Evolutionary conservation across 2,888 invertebrate species (phyloP), one percentile per base, ranked within the genome.

Genomic region (Opisthograptis luteolata): DNA sequence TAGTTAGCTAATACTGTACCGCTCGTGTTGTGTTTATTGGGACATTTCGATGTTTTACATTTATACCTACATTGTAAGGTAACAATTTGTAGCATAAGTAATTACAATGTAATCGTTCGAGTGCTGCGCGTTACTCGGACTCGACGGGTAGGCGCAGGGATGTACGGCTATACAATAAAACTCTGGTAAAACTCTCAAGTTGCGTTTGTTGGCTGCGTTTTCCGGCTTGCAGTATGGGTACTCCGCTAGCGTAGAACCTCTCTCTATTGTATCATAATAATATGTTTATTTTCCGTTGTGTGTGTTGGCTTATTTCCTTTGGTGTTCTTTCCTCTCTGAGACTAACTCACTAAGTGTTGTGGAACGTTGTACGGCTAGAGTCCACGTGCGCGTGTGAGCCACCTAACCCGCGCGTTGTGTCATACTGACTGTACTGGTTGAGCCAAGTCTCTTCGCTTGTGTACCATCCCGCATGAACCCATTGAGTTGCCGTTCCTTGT

Each of bases 21-120:
- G 34, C 15, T 25, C 19, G 43, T 44, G 32, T 39, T 37, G 25
- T 45, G 40, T 59, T 53, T 34, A 31, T 49, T 46, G 48, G 22
- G 32, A 61, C 56, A 54, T 64, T 56, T 61, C 50, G 56, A 60
- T 63, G 62, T 73, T 70, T 54, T 57, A 74, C 58, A 66, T 73
- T 70, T 72, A 68, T 70, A 74, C 58, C 59, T 67, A 67, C 58
- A 60, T 51, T 67, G 65, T 71, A 70, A 62, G 73, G 65, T 67
- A 66, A 66, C 46, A 60, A 63, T 48, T 9, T 41, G 22, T 63
- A 58, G 32, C 6, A 17, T 55, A 60, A 54, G 22, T 3, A 24
- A n/a, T n/a, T n/a, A n/a, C n/a, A 20, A 1, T 7, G 28, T 10
- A 22, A 28, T 30, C n/a, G 15, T 15, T 15, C 4, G 1, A 44